Percentiles rank a stretch among this genome's conserved stretches.
Conservation (phyloP, 2,797 vertebrate species). For the Allenopithecus nigroviridis region DNA sequence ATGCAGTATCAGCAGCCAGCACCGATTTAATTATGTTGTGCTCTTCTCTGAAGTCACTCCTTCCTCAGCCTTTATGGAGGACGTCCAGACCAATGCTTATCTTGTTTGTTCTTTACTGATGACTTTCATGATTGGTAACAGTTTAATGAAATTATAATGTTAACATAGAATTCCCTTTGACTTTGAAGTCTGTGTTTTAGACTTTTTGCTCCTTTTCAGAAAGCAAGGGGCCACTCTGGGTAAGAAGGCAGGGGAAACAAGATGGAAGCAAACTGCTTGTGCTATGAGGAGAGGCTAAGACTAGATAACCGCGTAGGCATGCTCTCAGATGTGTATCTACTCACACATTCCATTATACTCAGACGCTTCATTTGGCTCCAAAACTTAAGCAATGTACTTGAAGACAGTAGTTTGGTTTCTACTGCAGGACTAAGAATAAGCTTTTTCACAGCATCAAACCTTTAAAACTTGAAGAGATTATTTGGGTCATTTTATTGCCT, state of each 20-base stretch:
- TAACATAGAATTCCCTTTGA: constrained; percentile 54
- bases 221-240: not conserved
- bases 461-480: not conserved
- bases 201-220: constrained; percentile 24
- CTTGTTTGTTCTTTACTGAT: constrained; percentile 76
- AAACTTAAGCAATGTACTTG: not conserved
- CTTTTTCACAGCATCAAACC: constrained; percentile 17
- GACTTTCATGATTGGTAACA: constrained; percentile 68
- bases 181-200: constrained; percentile 66
- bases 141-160: constrained; percentile 62
- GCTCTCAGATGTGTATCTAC: not conserved
- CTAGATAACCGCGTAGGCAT: accelerated
- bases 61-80: constrained; percentile 71
- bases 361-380: not conserved
- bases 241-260: not conserved
- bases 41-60: constrained; percentile 66
- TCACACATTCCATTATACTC: not conserved
- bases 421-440: not conserved
- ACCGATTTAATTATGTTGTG: constrained; percentile 49
- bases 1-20: constrained; percentile 46
- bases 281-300: not conserved
- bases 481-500: not conserved
- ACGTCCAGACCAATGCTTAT: constrained; percentile 67
- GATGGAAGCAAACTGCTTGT: not conserved
- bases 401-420: not conserved